Percentiles rank a stretch among this genome's conserved stretches.
These are phyloP conservation scores for Drosophila nasuta DNA, from an alignment of 1,140 invertebrate species.

Conservation along the genomic window DNA sequence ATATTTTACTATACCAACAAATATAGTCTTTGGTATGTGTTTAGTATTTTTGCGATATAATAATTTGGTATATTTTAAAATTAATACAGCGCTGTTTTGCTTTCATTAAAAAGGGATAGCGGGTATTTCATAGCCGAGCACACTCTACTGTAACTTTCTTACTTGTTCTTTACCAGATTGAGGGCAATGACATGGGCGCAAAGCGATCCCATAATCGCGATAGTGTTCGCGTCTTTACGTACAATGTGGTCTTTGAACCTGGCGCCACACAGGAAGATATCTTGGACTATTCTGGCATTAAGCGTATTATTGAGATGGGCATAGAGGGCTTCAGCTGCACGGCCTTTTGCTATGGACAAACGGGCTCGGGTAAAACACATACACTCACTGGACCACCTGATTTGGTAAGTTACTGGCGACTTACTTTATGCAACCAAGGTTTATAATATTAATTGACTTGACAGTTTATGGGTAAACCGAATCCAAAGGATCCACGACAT, in stretches of 20 bases:
- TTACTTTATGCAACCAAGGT: conserved; percentile 39
- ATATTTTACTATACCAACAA: too few species aligned
- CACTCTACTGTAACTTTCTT: too few species aligned
- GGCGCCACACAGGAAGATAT: conserved; percentile 93
- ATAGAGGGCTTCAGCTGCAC: conserved; percentile 97
- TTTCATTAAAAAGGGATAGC: too few species aligned
- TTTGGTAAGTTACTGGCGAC: conserved; percentile 87
- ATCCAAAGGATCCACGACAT: conserved; percentile 87
- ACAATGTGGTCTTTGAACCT: conserved; percentile 95
- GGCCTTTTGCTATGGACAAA: conserved; percentile 98
- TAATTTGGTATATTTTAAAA: too few species aligned
- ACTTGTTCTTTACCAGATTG: conserved; percentile 74
- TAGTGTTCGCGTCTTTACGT: conserved; percentile 92
- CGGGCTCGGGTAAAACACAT: conserved; percentile 98
- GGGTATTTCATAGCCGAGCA: too few species aligned
- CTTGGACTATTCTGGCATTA: conserved; percentile 93
- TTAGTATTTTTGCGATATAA: too few species aligned
- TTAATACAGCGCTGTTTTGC: too few species aligned
- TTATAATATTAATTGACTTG: conserved; percentile 86
- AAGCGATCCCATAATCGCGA: conserved; percentile 84
- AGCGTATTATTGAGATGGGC: conserved; percentile 95
- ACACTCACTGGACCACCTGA: conserved; percentile 96
- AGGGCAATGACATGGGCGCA: conserved; percentile 82
- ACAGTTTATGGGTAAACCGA: conserved; percentile 76
- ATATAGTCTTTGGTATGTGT: too few species aligned